Base-by-base conservation (phyloP, 1,140 invertebrate genomes). In the Chironomus tepperi region DNA sequence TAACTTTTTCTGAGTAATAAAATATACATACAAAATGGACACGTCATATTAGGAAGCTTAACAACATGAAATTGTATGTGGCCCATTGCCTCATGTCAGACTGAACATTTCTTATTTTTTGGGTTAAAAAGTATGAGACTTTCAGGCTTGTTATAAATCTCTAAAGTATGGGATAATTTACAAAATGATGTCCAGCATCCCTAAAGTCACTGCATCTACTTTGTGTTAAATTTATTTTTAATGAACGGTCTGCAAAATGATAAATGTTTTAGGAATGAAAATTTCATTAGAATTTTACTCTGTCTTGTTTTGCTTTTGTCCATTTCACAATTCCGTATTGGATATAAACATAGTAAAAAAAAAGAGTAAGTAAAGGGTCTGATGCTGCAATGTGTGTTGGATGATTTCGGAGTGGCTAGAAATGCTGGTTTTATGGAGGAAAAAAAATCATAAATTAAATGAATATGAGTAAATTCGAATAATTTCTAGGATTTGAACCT, bases 1-100 rank as follows among this genome's bases (percentile, higher is more conserved):
- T n/a, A 57, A 57, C 7, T 12, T 57, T 2, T 57, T 57, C 9
- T 15, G 7, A 18, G 18, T 21, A 70, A 21, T 70, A 70, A 70
- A 70, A 70, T 21, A 70, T 70, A 70, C 65, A 70, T 21, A 70
- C 19, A 70, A 70, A 70, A 70, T 70, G 65, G 65, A 70, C 65
- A 70, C 19, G 65, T 70, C 65, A 70, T 70, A 70, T 70, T 70
- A 70, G 47, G 47, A 57, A 57, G 47, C 10, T 57, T 57, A 57
- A 57, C 47, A 57, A 57, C 47, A 57, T 57, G 12, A n/a, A n/a
- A 57, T 12, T 57, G 47, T 57, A n/a, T 15, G 47, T 57, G 47
- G 10, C 47, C n/a, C 47, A 57, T 5, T 57, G 12, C 9, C 47
- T 15, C 12, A 12, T 57, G 12, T n/a, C 12, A 57, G 10, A 15